Base-by-base conservation (phyloP, 1,140 invertebrate genomes). In the Drosophila hydei region DNA sequence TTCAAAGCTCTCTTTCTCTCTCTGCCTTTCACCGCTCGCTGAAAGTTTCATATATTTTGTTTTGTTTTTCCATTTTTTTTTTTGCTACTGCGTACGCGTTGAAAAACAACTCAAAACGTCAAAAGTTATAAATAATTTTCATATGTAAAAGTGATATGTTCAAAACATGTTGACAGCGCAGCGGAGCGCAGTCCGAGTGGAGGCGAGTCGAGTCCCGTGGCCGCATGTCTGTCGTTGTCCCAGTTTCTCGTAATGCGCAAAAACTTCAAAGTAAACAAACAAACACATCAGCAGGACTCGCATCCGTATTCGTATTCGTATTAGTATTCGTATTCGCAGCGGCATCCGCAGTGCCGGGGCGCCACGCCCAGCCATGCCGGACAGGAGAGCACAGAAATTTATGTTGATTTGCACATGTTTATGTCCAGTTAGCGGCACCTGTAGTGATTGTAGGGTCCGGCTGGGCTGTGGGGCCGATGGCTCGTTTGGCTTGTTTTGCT, bases 141-240 rank as follows among this genome's bases (percentile, higher is more conserved):
- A 87, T 87, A 87, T 80, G 81, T 80, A 88, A 76, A 79, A 89
- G 83, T 89, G 83, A 88, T 88, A 88, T 88, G 83, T 88, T 88
- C 84, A 88, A 88, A 88, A 88, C 83, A 88, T 88, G 83, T 88
- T 88, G 83, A 89, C 83, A 88, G 84, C 73, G 77, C 65, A 64
- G 45, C 73, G 77, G 62, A 68, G 40, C 63, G 54, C 47, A 70
- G 74, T 60, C 64, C 33, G 21, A 48, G 38, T 14, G 48, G 36
- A 61, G 63, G 54, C 55, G 30, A 61, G 63, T 60, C 55, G 42
- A 19, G 40, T 69, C 60, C 60, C 59, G 73, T 30, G 64, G 71
- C 71, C 61, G 62, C 56, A 51, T 70, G 50, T 52, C 70, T 85
- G 81, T 79, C 50, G 58, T 65, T 80, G 81, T 87, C 74, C 81